Base-by-base conservation (phyloP, 2,113 vertebrate species). In the Callipepla californica region DNA sequence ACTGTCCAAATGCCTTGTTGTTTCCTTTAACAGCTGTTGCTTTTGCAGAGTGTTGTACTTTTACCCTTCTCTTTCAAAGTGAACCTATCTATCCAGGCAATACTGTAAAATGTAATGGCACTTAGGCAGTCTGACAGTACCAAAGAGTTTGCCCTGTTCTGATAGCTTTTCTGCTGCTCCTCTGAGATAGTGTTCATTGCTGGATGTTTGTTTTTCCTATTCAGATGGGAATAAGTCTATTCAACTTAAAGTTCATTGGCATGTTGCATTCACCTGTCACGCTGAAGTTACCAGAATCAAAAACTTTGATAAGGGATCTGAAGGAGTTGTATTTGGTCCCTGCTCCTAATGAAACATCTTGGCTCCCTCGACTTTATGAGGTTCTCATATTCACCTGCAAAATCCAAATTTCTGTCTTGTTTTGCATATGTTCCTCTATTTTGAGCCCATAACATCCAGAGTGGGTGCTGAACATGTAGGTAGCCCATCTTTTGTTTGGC, bases 41-140 rank as follows among this genome's bases (percentile, higher is more conserved):
- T 78, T 85, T 84, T 78, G 9, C 5, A 38, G 45, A 8, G 11
- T 13, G n/a, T 51, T 75, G 2, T 20, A 8, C 68, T 90, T 92
- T 75, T 42, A 51, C 36, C 16, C 17, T 68, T 42, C 15, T 30
- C 2, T 65, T 95, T 63, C 34, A 30, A 34, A 32, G 18, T 13
- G 11, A 36, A n/a, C 0, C 0, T 9, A 0, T 22, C 4, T 22
- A 22, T n/a, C 18, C 21, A 79, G 47, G 70, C 67, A 30, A 22
- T 67, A 1, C 0, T 61, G 25, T 26, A 53, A 50, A 11, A 7
- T 38, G 21, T 32, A 22, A 4, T 19, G 26, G 22, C 5, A 11
- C 25, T 87, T 68, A 0, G 4, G 32, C n/a, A n/a, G 15, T 3
- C 67, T 53, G 44, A 88, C 9, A 17, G 11, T 36, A 3, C 10